phyloP scores from a whole-genome alignment of 1,140 invertebrate species.

The Apis laboriosa region DNA sequence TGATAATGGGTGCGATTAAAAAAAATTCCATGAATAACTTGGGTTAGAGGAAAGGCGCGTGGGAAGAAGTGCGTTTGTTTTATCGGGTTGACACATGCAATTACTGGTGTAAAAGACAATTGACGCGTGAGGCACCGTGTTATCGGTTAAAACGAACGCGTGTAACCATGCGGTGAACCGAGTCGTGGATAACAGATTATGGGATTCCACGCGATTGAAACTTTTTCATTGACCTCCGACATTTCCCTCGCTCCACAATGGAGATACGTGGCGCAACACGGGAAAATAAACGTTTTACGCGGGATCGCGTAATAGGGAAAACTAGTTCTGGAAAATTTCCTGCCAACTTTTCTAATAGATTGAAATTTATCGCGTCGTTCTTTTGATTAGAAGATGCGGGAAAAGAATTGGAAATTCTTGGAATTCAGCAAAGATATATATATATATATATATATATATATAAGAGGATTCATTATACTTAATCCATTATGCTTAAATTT shows the following conservation, averaged over 20 bases:
- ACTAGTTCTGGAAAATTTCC: neutral
- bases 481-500: no score
- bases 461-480: no score
- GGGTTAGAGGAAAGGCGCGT: neutral
- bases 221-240: constrained; percentile 29
- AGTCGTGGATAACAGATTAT: neutral
- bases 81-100: constrained; percentile 8
- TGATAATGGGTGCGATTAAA: neutral
- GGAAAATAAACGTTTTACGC: neutral
- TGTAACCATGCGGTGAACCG: neutral
- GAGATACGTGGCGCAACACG: no score
- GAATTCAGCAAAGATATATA: neutral
- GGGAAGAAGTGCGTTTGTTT: constrained; percentile 9
- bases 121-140: neutral
- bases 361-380: neutral
- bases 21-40: neutral
- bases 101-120: neutral
- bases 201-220: neutral
- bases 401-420: neutral
- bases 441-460: no score
- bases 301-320: no score
- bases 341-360: neutral
- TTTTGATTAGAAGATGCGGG: no score
- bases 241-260: neutral
- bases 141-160: neutral